A percentile compares a stretch with the other conserved stretches of the same genome.
Evolutionary conservation across 1,140 invertebrate species (phyloP).

Genomic region (Trialeurodes vaporariorum): DNA sequence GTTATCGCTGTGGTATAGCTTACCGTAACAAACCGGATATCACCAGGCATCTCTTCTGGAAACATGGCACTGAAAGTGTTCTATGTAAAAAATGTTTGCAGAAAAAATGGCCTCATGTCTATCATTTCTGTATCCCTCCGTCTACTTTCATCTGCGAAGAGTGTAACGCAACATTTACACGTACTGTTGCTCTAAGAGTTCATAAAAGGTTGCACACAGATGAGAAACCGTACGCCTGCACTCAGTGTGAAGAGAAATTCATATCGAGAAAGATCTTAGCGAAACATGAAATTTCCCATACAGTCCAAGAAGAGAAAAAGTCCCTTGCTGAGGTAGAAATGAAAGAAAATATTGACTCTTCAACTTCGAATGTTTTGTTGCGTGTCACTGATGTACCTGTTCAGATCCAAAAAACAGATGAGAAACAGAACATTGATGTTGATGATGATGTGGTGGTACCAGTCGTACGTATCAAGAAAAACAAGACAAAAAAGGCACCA

Average conservation of each 20-base stretch:
- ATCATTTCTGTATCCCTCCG: constrained; percentile 76
- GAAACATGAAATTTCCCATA: constrained; percentile 42
- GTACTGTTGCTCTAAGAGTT: constrained; percentile 64
- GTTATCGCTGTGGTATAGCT: constrained; percentile 70
- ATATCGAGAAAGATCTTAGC: constrained; percentile 63
- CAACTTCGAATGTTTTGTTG: too few relatives aligned
- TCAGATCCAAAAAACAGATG: not conserved
- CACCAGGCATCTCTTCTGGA: constrained; percentile 79
- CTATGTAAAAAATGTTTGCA: constrained; percentile 71
- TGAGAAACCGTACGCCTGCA: constrained; percentile 56
- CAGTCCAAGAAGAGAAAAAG: constrained; percentile 18
- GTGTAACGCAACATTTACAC: constrained; percentile 57
- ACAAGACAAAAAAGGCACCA: constrained; percentile 23
- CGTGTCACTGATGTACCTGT: constrained; percentile 7
- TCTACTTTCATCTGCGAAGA: constrained; percentile 63
- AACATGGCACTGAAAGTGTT: constrained; percentile 76
- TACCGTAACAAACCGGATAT: constrained; percentile 77
- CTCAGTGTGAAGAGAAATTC: constrained; percentile 60
- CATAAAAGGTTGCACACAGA: constrained; percentile 63
- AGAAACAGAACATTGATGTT: constrained; percentile 4
- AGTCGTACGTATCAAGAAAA: constrained; percentile 16
- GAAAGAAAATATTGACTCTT: too few relatives aligned
- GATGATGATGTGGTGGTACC: constrained; percentile 9
- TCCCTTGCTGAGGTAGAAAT: constrained; percentile 29
- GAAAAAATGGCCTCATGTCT: constrained; percentile 81